Evolutionary conservation across 1,140 invertebrate species (phyloP).

Genomic region (Sitodiplosis mosellana): DNA sequence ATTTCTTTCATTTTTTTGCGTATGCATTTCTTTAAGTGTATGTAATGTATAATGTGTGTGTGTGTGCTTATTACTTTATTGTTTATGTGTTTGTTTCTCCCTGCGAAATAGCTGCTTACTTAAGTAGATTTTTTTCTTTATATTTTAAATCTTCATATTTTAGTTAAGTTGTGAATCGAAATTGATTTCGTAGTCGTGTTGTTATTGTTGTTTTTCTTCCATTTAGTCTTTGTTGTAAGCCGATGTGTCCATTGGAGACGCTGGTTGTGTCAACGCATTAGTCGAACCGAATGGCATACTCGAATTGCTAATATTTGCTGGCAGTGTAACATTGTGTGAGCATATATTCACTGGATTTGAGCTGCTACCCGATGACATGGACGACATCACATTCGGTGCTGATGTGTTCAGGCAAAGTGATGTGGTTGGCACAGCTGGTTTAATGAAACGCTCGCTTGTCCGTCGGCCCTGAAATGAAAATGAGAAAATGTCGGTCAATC

Average conservation of each 20-base stretch:
- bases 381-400: conserved; percentile 21
- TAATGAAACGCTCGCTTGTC: conserved; percentile 57
- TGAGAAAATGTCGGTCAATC: neutral
- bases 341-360: conserved; percentile 19
- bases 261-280: conserved; percentile 31
- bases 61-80: no score
- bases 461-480: conserved; percentile 33
- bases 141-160: no score
- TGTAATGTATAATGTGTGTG: no score
- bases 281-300: conserved; percentile 14
- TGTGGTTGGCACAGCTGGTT: conserved; percentile 42
- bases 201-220: no score
- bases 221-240: neutral
- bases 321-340: conserved; percentile 9
- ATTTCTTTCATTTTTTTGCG: no score
- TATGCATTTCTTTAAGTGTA: no score
- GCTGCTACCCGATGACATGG: conserved; percentile 12
- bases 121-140: no score
- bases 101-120: no score
- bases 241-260: conserved; percentile 47
- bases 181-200: no score
- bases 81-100: no score
- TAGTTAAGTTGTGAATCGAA: no score
- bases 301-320: conserved; percentile 21
- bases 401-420: conserved; percentile 23